Percentiles rank a stretch among this genome's conserved stretches.
These are phyloP conservation scores for Pseudococcus jackbeardsleyi DNA, from an alignment of 2,888 invertebrate genomes.

Conservation along the genomic window DNA sequence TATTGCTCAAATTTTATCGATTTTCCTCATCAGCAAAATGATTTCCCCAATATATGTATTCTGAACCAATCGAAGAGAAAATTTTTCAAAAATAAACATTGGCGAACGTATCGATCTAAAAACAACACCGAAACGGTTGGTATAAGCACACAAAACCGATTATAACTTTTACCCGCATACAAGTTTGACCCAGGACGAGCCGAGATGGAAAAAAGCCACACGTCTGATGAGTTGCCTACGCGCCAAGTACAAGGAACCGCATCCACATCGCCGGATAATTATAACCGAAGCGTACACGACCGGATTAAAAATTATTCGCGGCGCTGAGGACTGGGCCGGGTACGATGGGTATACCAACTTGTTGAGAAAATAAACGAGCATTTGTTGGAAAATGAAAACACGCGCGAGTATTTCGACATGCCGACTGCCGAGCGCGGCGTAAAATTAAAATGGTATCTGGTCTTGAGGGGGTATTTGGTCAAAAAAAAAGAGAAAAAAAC, in stretches of 20 bases:
- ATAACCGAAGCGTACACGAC: conserved; percentile 1
- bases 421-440: background rate
- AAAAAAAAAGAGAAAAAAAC: background rate
- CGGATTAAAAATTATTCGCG: conserved; percentile 9
- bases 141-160: no score
- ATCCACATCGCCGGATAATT: conserved; percentile 2
- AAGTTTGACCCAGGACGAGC: background rate
- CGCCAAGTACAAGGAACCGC: background rate
- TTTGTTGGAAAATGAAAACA: conserved; percentile 14
- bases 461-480: conserved; percentile 15
- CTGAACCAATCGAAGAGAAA: no score
- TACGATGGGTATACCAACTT: background rate
- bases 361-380: conserved; percentile 26
- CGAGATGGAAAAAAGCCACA: conserved; percentile 1
- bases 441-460: conserved; percentile 21
- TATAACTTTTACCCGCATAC: no score
- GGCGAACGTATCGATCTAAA: no score
- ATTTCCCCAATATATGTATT: no score
- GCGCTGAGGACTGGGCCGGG: background rate
- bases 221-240: conserved; percentile 13
- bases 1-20: no score
- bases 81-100: no score
- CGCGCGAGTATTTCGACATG: conserved; percentile 2
- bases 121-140: no score
- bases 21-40: no score